Percentiles rank a stretch among this genome's conserved stretches.
Evolutionary conservation across 1,140 invertebrate species (phyloP).

Genomic region (Camponotus floridanus): DNA sequence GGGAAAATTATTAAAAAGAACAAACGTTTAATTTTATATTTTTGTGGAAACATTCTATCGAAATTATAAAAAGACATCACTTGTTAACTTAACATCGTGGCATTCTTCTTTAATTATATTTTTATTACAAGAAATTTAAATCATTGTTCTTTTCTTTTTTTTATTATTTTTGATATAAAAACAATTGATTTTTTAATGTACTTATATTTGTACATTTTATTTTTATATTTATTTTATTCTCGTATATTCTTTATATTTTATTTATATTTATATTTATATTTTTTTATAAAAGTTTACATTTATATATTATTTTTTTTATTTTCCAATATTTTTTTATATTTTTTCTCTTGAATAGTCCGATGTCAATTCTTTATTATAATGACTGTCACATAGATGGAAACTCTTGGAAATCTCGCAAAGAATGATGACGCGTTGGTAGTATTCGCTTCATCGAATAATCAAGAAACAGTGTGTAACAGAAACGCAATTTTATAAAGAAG

Average conservation of each 20-base stretch:
- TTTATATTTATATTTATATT: neutral
- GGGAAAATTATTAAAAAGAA: neutral
- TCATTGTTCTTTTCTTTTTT: neutral
- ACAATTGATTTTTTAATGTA: neutral
- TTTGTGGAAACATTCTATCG: neutral
- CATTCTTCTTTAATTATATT: neutral
- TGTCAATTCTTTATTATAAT: slow-evolving; percentile 7
- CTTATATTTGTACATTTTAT: neutral
- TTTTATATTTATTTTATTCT: neutral
- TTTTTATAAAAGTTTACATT: neutral
- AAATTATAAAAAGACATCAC: neutral
- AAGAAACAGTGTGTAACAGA: slow-evolving; percentile 4
- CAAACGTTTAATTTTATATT: neutral
- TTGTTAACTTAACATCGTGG: neutral
- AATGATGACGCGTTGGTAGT: slow-evolving; percentile 6
- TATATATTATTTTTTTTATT: neutral
- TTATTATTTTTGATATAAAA: neutral
- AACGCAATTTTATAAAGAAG: slow-evolving; percentile 13
- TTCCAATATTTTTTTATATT: neutral
- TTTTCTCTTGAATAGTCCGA: neutral
- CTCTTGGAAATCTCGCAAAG: slow-evolving; percentile 12
- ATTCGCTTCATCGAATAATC: slow-evolving; percentile 30
- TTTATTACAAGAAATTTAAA: neutral
- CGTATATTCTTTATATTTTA: too few relatives aligned
- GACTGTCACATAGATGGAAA: slow-evolving; percentile 4